Base-by-base conservation (phyloP, 2,888 invertebrate genomes). In the Drosophila peninsularis region DNA sequence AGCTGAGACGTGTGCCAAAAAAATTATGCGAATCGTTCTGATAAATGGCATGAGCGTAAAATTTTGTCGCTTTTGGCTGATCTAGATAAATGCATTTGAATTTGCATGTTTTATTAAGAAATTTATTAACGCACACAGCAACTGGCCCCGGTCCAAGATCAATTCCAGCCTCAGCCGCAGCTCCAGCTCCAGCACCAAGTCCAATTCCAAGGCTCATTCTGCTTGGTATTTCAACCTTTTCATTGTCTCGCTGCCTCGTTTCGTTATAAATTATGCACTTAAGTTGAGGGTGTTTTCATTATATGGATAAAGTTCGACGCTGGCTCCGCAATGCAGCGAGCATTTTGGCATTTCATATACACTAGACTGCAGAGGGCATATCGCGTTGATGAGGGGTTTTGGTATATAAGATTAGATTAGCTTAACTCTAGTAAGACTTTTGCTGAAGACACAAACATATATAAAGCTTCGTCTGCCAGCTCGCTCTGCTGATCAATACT, bases 221-320 rank as follows among this genome's bases (percentile, higher is more conserved):
- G 60, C 55, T 71, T 79, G 77, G 80, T 80, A 79, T 80, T 74
- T 75, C 80, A 71, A 82, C 65, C 63, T 65, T 72, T 73, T 72
- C 71, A 74, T 81, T 76, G 77, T 84, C 77, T 82, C 76, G 78
- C 68, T 80, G 87, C 53, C 78, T 83, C 78, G 71, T 78, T 81
- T 88, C 87, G 90, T 90, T 90, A 90, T 90, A 90, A 90, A 90
- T 90, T 90, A 90, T 90, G 83, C 90, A 90, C 90, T 90, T 90
- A 90, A 90, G 90, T 90, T 90, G 90, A 90, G 90, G 90, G 90
- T 90, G 90, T 88, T 89, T 90, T 90, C 90, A 88, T 90, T 89
- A 90, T 89, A 74, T 76, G 79, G 82, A 88, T 88, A 82, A 82
- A 82, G 82, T 74, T 82, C 82, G 88, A 75, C 50, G 60, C 64